Conservation (phyloP, 2,888 invertebrate genomes). For the Heliconius ethilla region DNA sequence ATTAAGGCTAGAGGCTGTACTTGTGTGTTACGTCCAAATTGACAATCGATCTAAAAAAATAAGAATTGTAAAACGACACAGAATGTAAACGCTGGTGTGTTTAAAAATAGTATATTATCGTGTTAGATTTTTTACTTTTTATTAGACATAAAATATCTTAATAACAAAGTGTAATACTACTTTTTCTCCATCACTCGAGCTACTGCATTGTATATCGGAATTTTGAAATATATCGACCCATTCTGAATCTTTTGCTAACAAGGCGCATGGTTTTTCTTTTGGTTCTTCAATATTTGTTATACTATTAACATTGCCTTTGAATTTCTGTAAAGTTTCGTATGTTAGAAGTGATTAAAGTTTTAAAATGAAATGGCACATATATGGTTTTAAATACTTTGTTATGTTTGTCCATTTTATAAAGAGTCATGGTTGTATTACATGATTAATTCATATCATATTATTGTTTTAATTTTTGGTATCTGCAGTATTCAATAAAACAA, state of each 20-base stretch:
- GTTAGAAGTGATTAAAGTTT: not conserved
- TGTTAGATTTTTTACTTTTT: not conserved
- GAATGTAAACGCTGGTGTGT: not conserved
- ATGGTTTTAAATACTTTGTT: conserved; percentile 5
- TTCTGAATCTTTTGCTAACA: conserved; percentile 77
- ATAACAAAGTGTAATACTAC: conserved; percentile 68
- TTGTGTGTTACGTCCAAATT: conserved; percentile 58
- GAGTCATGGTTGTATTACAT: not conserved
- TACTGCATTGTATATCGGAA: conserved; percentile 47
- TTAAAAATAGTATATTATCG: not conserved
- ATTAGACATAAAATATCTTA: not conserved
- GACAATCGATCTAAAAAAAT: conserved; percentile 62
- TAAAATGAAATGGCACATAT: not conserved
- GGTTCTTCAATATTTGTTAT: conserved; percentile 28
- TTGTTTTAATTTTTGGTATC: not conserved
- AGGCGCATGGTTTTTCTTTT: conserved; percentile 56
- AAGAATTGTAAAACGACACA: not conserved
- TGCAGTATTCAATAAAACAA: not conserved
- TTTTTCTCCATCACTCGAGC: conserved; percentile 62
- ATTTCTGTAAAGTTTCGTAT: conserved; percentile 37
- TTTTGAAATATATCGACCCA: conserved; percentile 71
- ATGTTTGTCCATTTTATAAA: conserved; percentile 7
- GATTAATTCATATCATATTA: not conserved
- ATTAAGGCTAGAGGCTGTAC: conserved; percentile 69
- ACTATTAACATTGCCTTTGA: conserved; percentile 21